Evolutionary conservation across 2,113 vertebrate genomes (phyloP), one percentile per base, ranked within the genome.

Genomic region (Laticauda laticaudata): DNA sequence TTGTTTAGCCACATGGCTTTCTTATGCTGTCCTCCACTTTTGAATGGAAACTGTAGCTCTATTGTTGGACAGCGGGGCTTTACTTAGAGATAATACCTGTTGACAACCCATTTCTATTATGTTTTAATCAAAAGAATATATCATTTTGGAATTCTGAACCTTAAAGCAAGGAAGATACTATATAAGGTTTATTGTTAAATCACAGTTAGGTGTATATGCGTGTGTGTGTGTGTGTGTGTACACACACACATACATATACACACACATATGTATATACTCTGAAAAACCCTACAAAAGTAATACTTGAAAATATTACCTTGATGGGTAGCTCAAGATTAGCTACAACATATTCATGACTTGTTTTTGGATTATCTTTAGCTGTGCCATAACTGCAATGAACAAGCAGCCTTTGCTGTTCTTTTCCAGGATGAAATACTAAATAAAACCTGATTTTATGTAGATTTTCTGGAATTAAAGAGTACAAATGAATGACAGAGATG

Each of bases 231-330:
- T n/a, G n/a, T n/a, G n/a, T n/a, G n/a, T n/a, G n/a, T n/a, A n/a
- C n/a, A n/a, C n/a, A n/a, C n/a, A n/a, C n/a, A n/a, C n/a, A n/a
- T n/a, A n/a, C 4, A 45, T 5, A 45, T 5, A 45, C 45, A 45
- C 45, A 45, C 45, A 45, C 45, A 39, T 39, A 45, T 14, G 1
- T 54, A 54, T 54, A 14, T 54, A 54, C 15, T 93, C 54, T 93
- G 95, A 87, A 91, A 89, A 89, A 92, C 1, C 59, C 24, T 90
- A 14, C 29, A 12, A 93, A 95, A 86, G 14, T 1, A 91, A n/a
- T 0, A 39, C 56, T 96, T 95, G 94, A 55, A 81, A 93, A 85
- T 57, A 89, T 1, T 94, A 10, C 39, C 51, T 93, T 69, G 90
- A 43, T 64, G 87, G 5, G 29, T 4, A 0, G 55, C 45, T 88